phyloP scores from a whole-genome alignment of 2,888 invertebrate genomes.

The Magallana nippona region DNA sequence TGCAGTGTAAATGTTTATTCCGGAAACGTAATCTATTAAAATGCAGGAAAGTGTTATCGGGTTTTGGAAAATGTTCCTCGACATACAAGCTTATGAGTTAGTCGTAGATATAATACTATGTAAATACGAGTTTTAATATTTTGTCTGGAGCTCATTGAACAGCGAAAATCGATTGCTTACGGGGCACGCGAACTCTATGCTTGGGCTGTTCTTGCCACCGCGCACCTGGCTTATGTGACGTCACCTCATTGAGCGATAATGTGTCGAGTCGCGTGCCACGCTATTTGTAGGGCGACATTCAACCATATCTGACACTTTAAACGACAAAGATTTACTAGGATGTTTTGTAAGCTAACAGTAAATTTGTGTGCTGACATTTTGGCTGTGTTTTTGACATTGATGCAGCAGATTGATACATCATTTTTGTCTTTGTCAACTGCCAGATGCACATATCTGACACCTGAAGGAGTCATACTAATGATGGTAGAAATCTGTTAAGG shows the following conservation, averaged over 20 bases:
- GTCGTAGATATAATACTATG: not conserved
- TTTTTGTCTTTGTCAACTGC: not conserved
- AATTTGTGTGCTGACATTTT: conserved; percentile 2
- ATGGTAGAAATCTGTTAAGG: too few relatives aligned
- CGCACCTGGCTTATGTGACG: conserved; percentile 47
- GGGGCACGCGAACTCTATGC: conserved; percentile 3
- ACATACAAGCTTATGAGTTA: too few relatives aligned
- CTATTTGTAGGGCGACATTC: conserved; percentile 26
- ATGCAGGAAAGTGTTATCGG: not conserved
- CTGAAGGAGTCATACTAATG: too few relatives aligned
- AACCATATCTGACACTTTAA: conserved; percentile 1
- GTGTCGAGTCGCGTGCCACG: conserved; percentile 43
- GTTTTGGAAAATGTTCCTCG: too few relatives aligned
- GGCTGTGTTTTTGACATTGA: conserved; percentile 4
- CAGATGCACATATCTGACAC: conserved; percentile 12
- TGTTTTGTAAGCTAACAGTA: conserved; percentile 14
- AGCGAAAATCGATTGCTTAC: not conserved
- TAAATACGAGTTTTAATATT: not conserved
- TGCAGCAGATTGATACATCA: conserved; percentile 18
- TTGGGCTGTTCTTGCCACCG: not conserved
- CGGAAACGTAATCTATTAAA: not conserved
- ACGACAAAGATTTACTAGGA: conserved; percentile 20
- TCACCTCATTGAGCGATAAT: conserved; percentile 42
- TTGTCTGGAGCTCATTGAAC: not conserved
- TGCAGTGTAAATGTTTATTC: not conserved